A percentile compares a stretch with the other conserved stretches of the same genome.
Evolutionary conservation across 2,888 invertebrate genomes (phyloP).

Genomic region (Tiphia femorata): DNA sequence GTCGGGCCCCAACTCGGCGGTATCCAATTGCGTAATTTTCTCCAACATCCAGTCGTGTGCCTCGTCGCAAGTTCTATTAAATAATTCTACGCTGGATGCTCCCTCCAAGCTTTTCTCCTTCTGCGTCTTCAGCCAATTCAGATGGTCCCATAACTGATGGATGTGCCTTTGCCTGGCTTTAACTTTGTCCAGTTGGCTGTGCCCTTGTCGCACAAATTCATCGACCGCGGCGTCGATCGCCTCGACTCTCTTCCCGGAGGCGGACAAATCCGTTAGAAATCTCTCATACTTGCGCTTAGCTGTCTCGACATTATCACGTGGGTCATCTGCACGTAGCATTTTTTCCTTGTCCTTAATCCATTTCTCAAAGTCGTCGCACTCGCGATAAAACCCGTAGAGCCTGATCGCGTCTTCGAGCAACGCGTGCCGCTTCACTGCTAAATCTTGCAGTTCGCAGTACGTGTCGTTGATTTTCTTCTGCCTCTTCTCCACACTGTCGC

Average conservation of each 20-base stretch:
- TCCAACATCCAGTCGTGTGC: slow-evolving; percentile 98
- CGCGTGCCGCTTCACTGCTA: slow-evolving; percentile 84
- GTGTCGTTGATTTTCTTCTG: slow-evolving; percentile 84
- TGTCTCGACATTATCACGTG: slow-evolving; percentile 89
- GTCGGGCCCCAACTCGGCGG: slow-evolving; percentile 83
- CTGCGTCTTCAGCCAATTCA: slow-evolving; percentile 87
- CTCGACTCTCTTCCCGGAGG: slow-evolving; percentile 91
- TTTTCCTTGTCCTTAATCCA: slow-evolving; percentile 98
- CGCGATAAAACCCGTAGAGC: slow-evolving; percentile 92
- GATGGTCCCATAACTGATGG: slow-evolving; percentile 88
- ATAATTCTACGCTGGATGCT: slow-evolving; percentile 93
- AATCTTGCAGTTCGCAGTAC: slow-evolving; percentile 84
- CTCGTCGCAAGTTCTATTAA: slow-evolving; percentile 96
- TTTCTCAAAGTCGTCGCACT: slow-evolving; percentile 97
- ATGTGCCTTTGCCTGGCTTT: slow-evolving; percentile 84
- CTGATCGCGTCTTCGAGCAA: slow-evolving; percentile 93
- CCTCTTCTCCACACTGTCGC: slow-evolving; percentile 84
- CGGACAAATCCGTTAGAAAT: slow-evolving; percentile 95
- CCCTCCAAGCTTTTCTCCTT: slow-evolving; percentile 94
- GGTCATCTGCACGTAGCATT: slow-evolving; percentile 85
- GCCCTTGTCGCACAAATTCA: slow-evolving; percentile 86
- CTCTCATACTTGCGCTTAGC: slow-evolving; percentile 97
- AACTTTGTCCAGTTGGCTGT: slow-evolving; percentile 87
- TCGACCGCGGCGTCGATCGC: slow-evolving; percentile 89
- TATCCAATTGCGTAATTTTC: slow-evolving; percentile 91